Conservation (phyloP, 2,797 vertebrate genomes). For the Tolypeutes matacus region DNA sequence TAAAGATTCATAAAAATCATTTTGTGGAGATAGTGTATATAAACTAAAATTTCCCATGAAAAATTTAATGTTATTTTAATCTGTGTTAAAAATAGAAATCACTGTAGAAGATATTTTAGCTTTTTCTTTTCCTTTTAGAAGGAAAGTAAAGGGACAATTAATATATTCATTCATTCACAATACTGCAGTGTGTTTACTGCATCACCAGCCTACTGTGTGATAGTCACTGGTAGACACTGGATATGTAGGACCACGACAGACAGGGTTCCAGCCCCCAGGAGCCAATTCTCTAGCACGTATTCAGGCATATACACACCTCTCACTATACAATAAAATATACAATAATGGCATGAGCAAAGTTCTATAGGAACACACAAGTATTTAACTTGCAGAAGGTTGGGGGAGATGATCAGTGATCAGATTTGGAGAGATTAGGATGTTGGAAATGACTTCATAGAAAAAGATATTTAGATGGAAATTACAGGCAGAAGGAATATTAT, state of each 20-base stretch:
- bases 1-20: neutral
- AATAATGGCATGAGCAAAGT: neutral
- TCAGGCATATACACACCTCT: neutral
- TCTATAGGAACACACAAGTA: neutral
- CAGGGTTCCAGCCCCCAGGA: neutral
- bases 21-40: neutral
- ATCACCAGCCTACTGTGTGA: neutral
- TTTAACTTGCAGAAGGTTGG: constrained; percentile 29
- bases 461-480: constrained; percentile 58
- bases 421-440: constrained; percentile 36
- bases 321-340: neutral
- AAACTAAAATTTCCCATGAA: constrained; percentile 34
- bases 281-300: neutral
- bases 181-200: no score
- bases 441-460: constrained; percentile 36
- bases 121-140: neutral
- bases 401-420: neutral
- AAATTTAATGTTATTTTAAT: neutral
- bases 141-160: neutral
- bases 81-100: constrained; percentile 37
- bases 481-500: constrained; percentile 43
- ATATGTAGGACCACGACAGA: neutral
- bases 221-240: neutral
- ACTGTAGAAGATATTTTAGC: neutral
- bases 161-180: neutral